These are phyloP conservation scores for Pomacea maculata DNA, from an alignment of 1,140 invertebrate species.

Conservation along the genomic window DNA sequence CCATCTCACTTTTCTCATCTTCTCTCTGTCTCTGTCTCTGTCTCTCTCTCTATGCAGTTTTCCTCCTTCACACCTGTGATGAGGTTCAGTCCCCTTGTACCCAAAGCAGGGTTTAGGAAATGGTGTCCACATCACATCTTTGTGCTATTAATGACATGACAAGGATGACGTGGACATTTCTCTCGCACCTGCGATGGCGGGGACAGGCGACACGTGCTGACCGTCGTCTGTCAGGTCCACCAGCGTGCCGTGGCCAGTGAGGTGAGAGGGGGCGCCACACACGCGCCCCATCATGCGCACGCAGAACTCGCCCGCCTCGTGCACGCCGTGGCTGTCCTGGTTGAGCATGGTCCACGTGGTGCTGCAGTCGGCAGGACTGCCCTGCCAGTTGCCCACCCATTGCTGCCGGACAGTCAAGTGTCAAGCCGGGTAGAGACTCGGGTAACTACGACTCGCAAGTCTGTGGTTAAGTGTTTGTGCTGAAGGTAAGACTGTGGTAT, in stretches of 20 bases:
- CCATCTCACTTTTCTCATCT: too few species aligned
- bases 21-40: not conserved
- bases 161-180: not conserved
- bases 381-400: slow-evolving; percentile 36
- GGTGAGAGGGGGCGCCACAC: slow-evolving; percentile 20
- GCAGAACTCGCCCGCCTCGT: slow-evolving; percentile 29
- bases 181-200: slow-evolving; percentile 14
- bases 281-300: slow-evolving; percentile 38
- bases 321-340: slow-evolving; percentile 35
- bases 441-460: not conserved
- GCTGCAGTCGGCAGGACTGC: slow-evolving; percentile 7
- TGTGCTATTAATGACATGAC: too few species aligned
- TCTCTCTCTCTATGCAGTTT: not conserved
- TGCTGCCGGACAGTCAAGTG: slow-evolving; percentile 14
- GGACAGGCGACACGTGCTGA: slow-evolving; percentile 25
- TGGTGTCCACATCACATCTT: too few species aligned
- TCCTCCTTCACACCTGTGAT: too few species aligned
- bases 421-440: not conserved
- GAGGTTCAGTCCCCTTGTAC: too few species aligned
- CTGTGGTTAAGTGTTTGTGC: too few species aligned
- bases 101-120: too few species aligned
- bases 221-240: slow-evolving; percentile 35
- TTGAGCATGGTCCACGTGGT: slow-evolving; percentile 29
- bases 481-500: too few species aligned
- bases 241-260: slow-evolving; percentile 24